Evolutionary conservation across 1,140 invertebrate species (phyloP), one percentile per base, ranked within the genome.

Genomic region (Thrips palmi): DNA sequence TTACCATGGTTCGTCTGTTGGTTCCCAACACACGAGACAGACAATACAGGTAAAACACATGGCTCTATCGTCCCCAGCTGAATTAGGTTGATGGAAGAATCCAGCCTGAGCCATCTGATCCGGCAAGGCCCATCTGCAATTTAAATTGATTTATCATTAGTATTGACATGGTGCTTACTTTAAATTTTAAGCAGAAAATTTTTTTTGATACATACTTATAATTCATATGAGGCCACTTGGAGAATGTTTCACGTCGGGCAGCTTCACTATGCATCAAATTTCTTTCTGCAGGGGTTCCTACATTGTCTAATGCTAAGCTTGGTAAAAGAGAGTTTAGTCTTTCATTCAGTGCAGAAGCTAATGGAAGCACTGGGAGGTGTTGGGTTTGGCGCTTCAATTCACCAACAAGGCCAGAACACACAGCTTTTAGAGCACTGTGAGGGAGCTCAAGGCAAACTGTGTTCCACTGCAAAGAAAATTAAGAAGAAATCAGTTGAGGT

Each of bases 21-120:
- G 83, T 58, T 94, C 89, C 89, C 89, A 94, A 59, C 81, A 89
- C 1, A 93, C 85, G 3, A 93, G 64, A 31, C 45, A 47, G 2
- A 92, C 81, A 48, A 77, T 83, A 56, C 89, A 94, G 0, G 82
- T 87, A 54, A 93, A 94, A 54, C 89, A 94, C 77, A 93, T 86
- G 1, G 86, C 86, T 41, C 87, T 64, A 57, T 94, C 89, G 53
- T 91, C 85, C 2, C 85, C 85, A 17, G 71, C 74, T 5, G 77
- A 65, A 41, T 83, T 87, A 1, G 87, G 87, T 51, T 91, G 83
- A 54, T 92, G 85, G 59, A 89, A 94, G 55, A 94, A 93, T 1
- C 89, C 89, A 19, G 87, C 88, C 55, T 92, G 85, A 3, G 88
- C 85, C 87, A 94, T 92, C 56, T 86, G 83, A 43, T 87, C 83